A percentile compares a stretch with the other conserved stretches of the same genome.
Evolutionary conservation across 2,888 invertebrate genomes (phyloP).

Genomic region (Pachymerium ferrugineum): DNA sequence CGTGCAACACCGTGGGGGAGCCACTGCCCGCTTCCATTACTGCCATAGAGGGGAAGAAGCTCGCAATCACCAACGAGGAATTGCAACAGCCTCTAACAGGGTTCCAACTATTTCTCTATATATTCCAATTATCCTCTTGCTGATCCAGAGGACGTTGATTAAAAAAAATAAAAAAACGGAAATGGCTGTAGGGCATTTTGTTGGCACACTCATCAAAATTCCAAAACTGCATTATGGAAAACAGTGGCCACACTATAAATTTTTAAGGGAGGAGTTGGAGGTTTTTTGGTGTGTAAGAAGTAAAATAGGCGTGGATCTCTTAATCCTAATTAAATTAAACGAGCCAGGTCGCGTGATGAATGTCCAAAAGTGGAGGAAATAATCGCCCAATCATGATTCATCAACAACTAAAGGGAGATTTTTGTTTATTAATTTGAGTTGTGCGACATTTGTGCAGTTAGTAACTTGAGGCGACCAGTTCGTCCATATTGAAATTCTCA

Average conservation of each 20-base stretch:
- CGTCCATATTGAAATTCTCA: background rate
- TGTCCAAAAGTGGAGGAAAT: no score
- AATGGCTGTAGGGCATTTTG: slow-evolving; percentile 18
- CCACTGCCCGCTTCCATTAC: slow-evolving; percentile 31
- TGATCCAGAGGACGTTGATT: background rate
- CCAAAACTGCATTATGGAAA: slow-evolving; percentile 24
- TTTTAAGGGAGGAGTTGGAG: background rate
- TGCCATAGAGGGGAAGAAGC: slow-evolving; percentile 20
- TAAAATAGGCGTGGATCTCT: no score
- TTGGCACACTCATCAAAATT: slow-evolving; percentile 31
- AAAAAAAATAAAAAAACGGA: slow-evolving; percentile 4
- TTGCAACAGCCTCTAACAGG: slow-evolving; percentile 23
- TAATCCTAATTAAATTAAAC: background rate
- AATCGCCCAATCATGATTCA: background rate
- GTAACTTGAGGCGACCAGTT: background rate
- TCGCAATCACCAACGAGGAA: background rate
- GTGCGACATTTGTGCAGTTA: no score
- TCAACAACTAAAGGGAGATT: no score
- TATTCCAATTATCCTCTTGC: background rate
- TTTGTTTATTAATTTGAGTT: no score
- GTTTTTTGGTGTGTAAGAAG: no score
- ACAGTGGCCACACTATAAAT: background rate
- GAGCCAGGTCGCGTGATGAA: background rate
- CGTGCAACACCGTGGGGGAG: slow-evolving; percentile 32
- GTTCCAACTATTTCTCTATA: background rate